Evolutionary conservation across 2,888 invertebrate species (phyloP), one percentile per base, ranked within the genome.

Genomic region (Caenorhabditis panamensis): DNA sequence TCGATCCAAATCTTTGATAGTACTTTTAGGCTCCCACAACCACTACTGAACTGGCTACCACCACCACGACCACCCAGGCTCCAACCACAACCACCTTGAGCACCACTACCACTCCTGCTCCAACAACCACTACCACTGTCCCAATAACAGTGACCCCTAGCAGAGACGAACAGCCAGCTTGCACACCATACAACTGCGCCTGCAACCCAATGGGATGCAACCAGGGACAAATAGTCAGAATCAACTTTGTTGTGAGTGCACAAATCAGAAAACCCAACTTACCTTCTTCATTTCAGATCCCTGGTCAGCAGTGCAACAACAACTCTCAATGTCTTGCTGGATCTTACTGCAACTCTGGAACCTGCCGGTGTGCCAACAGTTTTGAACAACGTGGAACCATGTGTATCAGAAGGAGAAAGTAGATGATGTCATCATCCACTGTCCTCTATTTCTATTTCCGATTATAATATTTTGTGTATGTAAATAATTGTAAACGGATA

Each of bases 301-400:
- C 81, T 31, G 79, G 75, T 2, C 82, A 77, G 56, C 56, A 63
- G 13, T 82, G 82, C 16, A 64, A 59, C 28, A 28, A 54, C 9
- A 82, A 82, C 61, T 58, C 72, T 8, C 82, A 82, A 47, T 82
- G 82, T 41, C 54, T 78, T 9, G 68, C 72, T 24, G 82, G 82
- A 56, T 77, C 82, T 0, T 82, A 73, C 61, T 82, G 82, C 62
- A 77, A 37, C 54, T 51, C 63, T 18, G 82, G 82, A 63, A 66
- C 66, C 6, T 84, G 84, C 71, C 58, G 73, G 26, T 84, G 84
- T 41, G 81, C 84, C 24, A 81, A 68, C 59, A 82, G 84, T 31
- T 84, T 79, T 56, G 79, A 80, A 47, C 76, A 82, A 61, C 84
- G 78, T 56, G 84, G 84, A 67, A 78, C 80, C n/a, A 81, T 72